A percentile compares a stretch with the other conserved stretches of the same genome.
Evolutionary conservation across 2,113 vertebrate genomes (phyloP).

Genomic region (Serinus canaria): DNA sequence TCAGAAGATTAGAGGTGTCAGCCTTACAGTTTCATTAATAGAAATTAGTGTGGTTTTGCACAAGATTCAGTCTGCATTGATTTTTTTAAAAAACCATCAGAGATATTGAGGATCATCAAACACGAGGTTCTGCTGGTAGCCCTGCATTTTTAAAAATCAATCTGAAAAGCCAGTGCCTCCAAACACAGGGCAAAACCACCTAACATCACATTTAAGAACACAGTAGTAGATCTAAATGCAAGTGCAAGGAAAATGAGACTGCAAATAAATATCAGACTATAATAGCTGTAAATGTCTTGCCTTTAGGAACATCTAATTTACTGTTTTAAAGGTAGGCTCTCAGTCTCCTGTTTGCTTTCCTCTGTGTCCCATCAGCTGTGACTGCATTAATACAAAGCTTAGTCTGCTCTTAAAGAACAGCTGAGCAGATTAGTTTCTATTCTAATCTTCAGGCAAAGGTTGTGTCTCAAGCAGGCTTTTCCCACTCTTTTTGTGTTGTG

Average conservation of each 20-base stretch:
- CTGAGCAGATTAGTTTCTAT: background rate
- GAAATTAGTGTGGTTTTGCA: background rate
- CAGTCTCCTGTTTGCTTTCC: background rate
- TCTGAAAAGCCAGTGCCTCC: background rate
- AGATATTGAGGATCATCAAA: background rate
- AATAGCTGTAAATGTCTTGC: conserved; percentile 21
- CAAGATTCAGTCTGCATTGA: background rate
- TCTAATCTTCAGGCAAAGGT: background rate
- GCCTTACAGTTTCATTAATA: background rate
- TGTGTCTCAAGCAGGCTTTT: background rate
- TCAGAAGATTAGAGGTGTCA: background rate
- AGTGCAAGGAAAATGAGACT: background rate
- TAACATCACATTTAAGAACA: background rate
- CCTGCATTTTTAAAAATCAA: background rate
- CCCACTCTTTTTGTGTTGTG: background rate
- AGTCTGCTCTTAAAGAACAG: conserved; percentile 11
- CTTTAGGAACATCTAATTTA: conserved; percentile 31
- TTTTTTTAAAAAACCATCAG: background rate
- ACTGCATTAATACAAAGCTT: background rate
- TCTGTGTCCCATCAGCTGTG: conserved; percentile 14
- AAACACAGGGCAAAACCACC: background rate
- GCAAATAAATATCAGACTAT: background rate
- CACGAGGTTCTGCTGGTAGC: background rate
- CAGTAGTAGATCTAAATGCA: background rate
- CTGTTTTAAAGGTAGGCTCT: conserved; percentile 9